phyloP scores from a whole-genome alignment of 2,113 vertebrate genomes.

The Malurus cyaneus region DNA sequence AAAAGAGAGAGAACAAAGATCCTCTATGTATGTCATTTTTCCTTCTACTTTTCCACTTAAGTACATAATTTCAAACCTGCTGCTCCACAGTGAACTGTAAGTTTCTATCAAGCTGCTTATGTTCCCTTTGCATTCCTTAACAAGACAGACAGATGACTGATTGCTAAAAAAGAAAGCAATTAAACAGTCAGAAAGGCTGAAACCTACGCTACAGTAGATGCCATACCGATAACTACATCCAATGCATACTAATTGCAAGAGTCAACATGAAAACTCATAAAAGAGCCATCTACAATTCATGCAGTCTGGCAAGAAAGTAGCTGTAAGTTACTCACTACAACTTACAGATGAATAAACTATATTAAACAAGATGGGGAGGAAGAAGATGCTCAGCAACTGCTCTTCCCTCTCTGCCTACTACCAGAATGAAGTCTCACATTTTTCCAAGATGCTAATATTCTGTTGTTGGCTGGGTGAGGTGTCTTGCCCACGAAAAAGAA shows the following conservation, averaged over 20 bases:
- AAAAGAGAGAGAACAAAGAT: neutral
- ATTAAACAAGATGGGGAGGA: neutral
- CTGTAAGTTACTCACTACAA: slow-evolving; percentile 7
- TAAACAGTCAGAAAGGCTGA: slow-evolving; percentile 25
- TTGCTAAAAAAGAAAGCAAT: slow-evolving; percentile 41
- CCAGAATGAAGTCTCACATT: neutral
- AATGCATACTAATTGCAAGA: slow-evolving; percentile 36
- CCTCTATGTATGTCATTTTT: neutral
- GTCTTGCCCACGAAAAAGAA: neutral
- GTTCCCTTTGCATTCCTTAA: slow-evolving; percentile 6
- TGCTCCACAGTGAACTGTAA: neutral
- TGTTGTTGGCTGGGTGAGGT: neutral
- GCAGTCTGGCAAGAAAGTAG: slow-evolving; percentile 22
- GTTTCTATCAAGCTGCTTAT: neutral
- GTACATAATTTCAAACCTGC: neutral
- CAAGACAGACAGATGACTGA: slow-evolving; percentile 25
- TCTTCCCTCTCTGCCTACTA: neutral
- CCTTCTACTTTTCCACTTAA: neutral
- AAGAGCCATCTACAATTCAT: slow-evolving; percentile 65
- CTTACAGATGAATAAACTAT: slow-evolving; percentile 7
- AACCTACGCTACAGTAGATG: slow-evolving; percentile 25
- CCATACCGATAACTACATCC: slow-evolving; percentile 28
- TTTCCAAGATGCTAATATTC: neutral
- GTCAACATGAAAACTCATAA: slow-evolving; percentile 36
- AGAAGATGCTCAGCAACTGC: neutral